A percentile compares a stretch with the other conserved stretches of the same genome.
Conservation (phyloP, 2,113 vertebrate species). For the Carollia perspicillata region DNA sequence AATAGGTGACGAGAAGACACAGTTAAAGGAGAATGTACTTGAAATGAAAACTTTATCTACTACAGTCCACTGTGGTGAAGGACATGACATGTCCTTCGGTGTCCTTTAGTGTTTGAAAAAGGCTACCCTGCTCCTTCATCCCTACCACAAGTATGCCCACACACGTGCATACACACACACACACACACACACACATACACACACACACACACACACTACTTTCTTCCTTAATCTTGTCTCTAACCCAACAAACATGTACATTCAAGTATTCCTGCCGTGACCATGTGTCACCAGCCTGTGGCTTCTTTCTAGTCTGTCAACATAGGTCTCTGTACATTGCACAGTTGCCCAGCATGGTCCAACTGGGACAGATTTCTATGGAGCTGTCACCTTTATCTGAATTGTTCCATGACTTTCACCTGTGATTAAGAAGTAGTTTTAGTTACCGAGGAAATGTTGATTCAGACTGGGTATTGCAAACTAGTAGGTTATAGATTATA, state of each 20-base stretch:
- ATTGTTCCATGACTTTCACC: not conserved
- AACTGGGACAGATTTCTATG: too few species aligned
- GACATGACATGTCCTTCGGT: not conserved
- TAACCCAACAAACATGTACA: not conserved
- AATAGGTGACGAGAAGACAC: not conserved
- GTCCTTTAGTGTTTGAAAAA: not conserved
- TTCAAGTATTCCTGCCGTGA: not conserved
- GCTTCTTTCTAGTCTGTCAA: not conserved
- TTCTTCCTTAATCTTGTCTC: not conserved
- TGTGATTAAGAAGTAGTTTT: not conserved
- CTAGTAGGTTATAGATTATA: not conserved
- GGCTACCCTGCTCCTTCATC: not conserved
- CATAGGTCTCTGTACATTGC: not conserved
- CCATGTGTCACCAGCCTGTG: not conserved
- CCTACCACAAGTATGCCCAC: not conserved
- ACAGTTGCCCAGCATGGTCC: not conserved
- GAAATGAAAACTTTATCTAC: not conserved
- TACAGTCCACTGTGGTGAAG: not conserved
- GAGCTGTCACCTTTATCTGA: not conserved
- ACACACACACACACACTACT: too few species aligned
- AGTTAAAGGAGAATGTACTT: not conserved
- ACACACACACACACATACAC: too few species aligned
- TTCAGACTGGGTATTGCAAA: not conserved
- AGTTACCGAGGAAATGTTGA: not conserved
- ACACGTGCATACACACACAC: too few species aligned